Percentiles rank a stretch among this genome's conserved stretches.
These are phyloP conservation scores for Conchocele bisecta DNA, from an alignment of 2,888 invertebrate genomes.

Conservation along the genomic window DNA sequence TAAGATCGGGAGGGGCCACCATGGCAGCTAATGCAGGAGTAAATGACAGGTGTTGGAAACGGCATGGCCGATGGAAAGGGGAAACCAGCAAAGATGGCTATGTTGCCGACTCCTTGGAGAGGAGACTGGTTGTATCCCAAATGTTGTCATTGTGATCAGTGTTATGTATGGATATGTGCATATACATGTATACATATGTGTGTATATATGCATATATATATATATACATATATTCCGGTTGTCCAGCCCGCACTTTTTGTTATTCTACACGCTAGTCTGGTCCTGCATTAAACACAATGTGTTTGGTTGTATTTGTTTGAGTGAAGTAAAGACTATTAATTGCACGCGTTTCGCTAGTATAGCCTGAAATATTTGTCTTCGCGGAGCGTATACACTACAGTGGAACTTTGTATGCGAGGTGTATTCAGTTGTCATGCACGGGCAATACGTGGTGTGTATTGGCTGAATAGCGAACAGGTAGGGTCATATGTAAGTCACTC, in stretches of 20 bases:
- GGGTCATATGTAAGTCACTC: no score
- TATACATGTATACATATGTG: neutral
- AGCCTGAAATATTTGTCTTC: slow-evolving; percentile 3
- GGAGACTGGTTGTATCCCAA: slow-evolving; percentile 11
- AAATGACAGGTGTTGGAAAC: slow-evolving; percentile 23
- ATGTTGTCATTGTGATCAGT: slow-evolving; percentile 24
- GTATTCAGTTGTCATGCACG: no score
- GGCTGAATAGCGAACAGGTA: no score
- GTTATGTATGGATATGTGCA: no score
- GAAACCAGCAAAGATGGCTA: slow-evolving; percentile 12
- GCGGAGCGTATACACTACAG: no score
- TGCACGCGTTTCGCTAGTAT: neutral
- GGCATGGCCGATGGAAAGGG: slow-evolving; percentile 31
- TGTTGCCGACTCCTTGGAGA: slow-evolving; percentile 17
- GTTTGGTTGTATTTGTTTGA: slow-evolving; percentile 1
- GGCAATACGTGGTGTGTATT: no score
- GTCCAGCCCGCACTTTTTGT: slow-evolving; percentile 11
- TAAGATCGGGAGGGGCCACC: slow-evolving; percentile 17
- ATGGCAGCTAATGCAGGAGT: slow-evolving; percentile 25
- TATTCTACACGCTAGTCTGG: neutral
- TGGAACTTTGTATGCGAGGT: no score
- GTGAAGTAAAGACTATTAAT: slow-evolving; percentile 4
- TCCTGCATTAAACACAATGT: neutral
- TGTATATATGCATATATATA: slow-evolving; percentile 23
- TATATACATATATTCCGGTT: no score